Percentiles rank a stretch among this genome's conserved stretches.
These are phyloP conservation scores for Sericinus montela DNA, from an alignment of 2,888 invertebrate species.

Conservation along the genomic window DNA sequence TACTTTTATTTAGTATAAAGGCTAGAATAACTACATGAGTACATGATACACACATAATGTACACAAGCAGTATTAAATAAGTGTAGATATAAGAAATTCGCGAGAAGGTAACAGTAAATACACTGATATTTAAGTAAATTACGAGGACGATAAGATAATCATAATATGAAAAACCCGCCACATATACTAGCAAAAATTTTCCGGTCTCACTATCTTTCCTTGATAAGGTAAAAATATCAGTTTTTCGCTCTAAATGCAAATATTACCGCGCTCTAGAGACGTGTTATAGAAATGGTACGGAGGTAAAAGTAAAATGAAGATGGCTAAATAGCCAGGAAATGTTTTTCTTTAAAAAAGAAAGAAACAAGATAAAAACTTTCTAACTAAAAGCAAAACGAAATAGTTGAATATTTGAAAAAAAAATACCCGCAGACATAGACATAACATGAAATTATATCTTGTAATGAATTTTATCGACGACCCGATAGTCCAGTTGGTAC, in stretches of 20 bases:
- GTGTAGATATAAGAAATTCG: background rate
- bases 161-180: slow-evolving; percentile 33
- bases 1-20: too few relatives aligned
- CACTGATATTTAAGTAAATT: background rate
- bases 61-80: background rate
- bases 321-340: slow-evolving; percentile 70
- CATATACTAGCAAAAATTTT: slow-evolving; percentile 60
- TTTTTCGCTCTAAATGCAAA: slow-evolving; percentile 78
- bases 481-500: too few relatives aligned
- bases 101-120: background rate
- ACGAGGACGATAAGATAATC: background rate
- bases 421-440: too few relatives aligned
- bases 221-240: slow-evolving; percentile 76
- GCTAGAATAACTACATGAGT: too few relatives aligned
- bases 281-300: slow-evolving; percentile 71
- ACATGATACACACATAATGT: too few relatives aligned
- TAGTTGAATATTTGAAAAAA: too few relatives aligned
- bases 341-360: slow-evolving; percentile 48
- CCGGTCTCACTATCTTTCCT: slow-evolving; percentile 69
- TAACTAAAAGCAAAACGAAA: too few relatives aligned
- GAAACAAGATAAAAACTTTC: background rate
- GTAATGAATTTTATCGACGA: too few relatives aligned
- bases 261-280: slow-evolving; percentile 73
- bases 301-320: slow-evolving; percentile 71
- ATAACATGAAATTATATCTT: too few relatives aligned